Evolutionary conservation across 1,140 invertebrate species (phyloP).

Genomic region (Trichonephila inaurata): DNA sequence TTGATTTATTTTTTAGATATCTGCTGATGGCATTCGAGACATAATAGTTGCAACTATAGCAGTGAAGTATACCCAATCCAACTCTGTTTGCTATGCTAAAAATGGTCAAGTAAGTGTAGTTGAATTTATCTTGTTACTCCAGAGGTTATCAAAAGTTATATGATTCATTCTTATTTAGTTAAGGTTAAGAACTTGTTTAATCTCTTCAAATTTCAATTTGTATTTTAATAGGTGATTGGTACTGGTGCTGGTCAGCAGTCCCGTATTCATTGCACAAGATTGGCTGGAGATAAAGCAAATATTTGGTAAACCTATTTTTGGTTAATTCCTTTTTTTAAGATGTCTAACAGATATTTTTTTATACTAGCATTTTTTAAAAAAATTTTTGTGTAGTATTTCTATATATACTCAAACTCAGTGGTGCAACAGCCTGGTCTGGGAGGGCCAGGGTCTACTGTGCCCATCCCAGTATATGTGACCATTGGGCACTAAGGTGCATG

Average conservation of each 20-base stretch:
- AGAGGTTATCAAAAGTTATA: no score
- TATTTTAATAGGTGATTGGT: conserved; percentile 87
- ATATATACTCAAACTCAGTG: no score
- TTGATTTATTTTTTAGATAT: conserved; percentile 82
- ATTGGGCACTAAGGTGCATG: no score
- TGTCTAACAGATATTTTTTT: background rate
- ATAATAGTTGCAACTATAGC: conserved; percentile 97
- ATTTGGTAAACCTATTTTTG: conserved; percentile 88
- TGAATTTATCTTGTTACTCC: background rate
- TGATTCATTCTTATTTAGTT: no score
- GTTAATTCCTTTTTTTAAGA: background rate
- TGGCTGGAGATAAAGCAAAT: conserved; percentile 98
- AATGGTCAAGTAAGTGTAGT: conserved; percentile 87
- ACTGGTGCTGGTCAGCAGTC: conserved; percentile 99
- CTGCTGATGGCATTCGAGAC: conserved; percentile 90
- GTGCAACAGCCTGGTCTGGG: no score
- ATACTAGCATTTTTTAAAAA: background rate
- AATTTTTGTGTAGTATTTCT: background rate
- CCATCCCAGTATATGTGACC: no score
- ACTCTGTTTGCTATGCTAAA: conserved; percentile 95
- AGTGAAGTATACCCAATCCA: conserved; percentile 98
- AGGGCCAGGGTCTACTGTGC: no score
- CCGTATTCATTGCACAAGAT: conserved; percentile 96
- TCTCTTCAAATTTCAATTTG: background rate
- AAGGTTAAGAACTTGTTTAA: background rate